Evolutionary conservation across 1,140 invertebrate genomes (phyloP), one percentile per base, ranked within the genome.

Genomic region (Capitella teleta): DNA sequence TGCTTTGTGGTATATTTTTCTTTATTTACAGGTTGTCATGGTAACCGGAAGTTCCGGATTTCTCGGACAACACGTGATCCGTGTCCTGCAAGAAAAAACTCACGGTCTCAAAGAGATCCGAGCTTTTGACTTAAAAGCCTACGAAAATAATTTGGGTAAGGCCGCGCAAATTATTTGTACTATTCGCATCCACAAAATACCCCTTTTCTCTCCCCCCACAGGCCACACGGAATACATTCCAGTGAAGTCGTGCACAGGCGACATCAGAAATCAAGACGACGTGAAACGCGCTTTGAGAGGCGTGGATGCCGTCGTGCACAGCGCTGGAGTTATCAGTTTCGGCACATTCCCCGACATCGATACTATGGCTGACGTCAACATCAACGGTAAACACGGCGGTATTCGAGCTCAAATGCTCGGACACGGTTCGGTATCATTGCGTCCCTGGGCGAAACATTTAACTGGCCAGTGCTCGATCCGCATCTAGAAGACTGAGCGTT

Each of bases 11-110:
- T n/a, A n/a, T n/a, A n/a, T n/a, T n/a, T n/a, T n/a, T n/a, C n/a
- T n/a, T n/a, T n/a, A n/a, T n/a, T n/a, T n/a, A n/a, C n/a, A 44
- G 42, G 46, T 59, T 4, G 55, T 67, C 23, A 28, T 64, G 46
- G 61, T 75, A 51, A 63, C 66, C 67, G 82, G 81, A 32, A 79
- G 78, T 8, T 76, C 75, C 53, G 81, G 81, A 6, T 83, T 82
- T 62, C 62, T 83, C 25, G 81, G 81, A 6, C 79, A 81, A 57
- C 80, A 82, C 62, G 64, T 83, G 16, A 70, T 83, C 8, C 65
- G 66, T 49, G 70, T 76, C 45, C 61, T 80, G 6, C 73, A 82
- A 52, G 58, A 77, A 54, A 61, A 70, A 32, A 74, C 76, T 45
- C 58, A 58, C 34, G 52, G 61, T 43, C 58, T 82, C 21, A 63